Evolutionary conservation across 2,797 vertebrate species (phyloP).

Genomic region (Sphenopsis melanotis): DNA sequence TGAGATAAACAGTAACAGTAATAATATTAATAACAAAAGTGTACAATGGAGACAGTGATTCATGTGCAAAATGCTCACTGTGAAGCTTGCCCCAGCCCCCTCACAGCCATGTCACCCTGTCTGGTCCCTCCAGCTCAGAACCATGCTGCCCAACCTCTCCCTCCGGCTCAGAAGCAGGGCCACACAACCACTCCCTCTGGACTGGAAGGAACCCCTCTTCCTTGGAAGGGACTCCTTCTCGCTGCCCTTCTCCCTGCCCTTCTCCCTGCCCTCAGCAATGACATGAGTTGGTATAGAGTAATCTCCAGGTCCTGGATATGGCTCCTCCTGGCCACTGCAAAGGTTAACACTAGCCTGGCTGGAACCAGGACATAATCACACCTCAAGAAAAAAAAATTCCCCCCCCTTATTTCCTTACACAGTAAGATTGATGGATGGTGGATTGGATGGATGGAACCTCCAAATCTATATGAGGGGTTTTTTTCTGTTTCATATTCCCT

Average conservation of each 20-base stretch:
- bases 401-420: not conserved
- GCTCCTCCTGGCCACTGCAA: not conserved
- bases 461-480: not conserved
- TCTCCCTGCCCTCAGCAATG: not conserved
- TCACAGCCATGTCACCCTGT: rapidly evolving
- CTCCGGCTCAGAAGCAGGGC: rapidly evolving
- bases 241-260: not conserved
- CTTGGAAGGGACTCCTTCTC: not conserved
- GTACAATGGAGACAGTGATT: not conserved
- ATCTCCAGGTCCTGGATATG: not conserved
- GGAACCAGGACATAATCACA: not conserved
- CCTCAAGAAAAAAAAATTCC: not conserved
- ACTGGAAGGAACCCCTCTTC: not conserved
- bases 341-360: not conserved
- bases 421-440: not conserved
- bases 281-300: not conserved
- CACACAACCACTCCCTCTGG: not conserved
- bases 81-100: not conserved
- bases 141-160: not conserved
- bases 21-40: not conserved
- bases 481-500: not conserved
- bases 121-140: not conserved
- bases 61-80: not conserved
- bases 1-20: not conserved
- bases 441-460: not conserved